Evolutionary conservation across 2,888 invertebrate genomes (phyloP), one percentile per base, ranked within the genome.

Genomic region (Xanthia icteritia): DNA sequence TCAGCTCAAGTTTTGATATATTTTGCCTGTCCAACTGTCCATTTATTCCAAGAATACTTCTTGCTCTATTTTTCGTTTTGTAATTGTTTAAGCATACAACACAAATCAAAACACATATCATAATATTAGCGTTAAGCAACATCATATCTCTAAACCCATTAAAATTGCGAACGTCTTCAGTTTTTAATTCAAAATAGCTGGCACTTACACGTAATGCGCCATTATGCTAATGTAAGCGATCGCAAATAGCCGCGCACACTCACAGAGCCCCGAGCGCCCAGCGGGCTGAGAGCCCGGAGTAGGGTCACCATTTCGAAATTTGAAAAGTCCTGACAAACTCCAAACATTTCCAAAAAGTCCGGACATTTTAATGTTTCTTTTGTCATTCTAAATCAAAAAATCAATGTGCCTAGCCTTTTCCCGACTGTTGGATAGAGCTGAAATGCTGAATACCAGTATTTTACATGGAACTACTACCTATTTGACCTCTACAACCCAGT

Each of bases 211-310:
- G 82, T 77, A 81, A 86, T 86, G 88, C 80, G 83, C 84, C 87
- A 84, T 88, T 89, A 90, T 87, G 90, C 77, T 84, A 89, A 90
- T 89, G 87, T 84, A 84, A 84, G 82, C 82, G 90, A 84, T 88
- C 86, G 83, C 85, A 82, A 82, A 82, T 81, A 77, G 66, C 76
- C 60, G 76, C 63, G 79, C 82, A 65, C 76, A 31, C 65, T 74
- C 58, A 60, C 82, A 54, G 67, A 4, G 76, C 61, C 20, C 9
- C 45, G 56, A 67, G 42, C 67, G n/a, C 66, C 45, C 58, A 17
- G 54, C 42, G n/a, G 15, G n/a, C 71, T 36, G 61, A 61, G 48
- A 45, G 23, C 58, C 31, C 27, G 70, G 77, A 73, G 73, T 76
- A 77, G 77, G 54, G 61, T 20, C 20, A 17, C 73, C 74, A 74